Evolutionary conservation across 2,113 vertebrate genomes (phyloP).

Genomic region (Rafetus swinhoei): DNA sequence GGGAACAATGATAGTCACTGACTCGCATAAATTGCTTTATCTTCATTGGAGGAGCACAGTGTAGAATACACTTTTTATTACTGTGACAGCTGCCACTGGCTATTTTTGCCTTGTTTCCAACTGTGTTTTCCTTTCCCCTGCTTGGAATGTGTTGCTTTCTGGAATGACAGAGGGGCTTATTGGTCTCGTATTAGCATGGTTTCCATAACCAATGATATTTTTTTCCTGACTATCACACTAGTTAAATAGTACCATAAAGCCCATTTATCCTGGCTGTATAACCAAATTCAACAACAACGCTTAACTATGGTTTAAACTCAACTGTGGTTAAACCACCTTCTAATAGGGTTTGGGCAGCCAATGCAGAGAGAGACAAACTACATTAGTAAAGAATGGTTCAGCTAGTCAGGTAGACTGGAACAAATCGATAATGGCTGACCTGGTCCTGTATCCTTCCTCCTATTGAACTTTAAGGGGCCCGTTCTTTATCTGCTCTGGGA

Average conservation of each 20-base stretch:
- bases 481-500: not conserved
- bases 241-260: not conserved
- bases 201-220: not conserved
- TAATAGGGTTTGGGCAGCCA: not conserved
- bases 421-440: not conserved
- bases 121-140: not conserved
- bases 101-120: not conserved
- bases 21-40: not conserved
- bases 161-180: not conserved
- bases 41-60: not conserved
- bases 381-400: not conserved
- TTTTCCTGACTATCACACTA: not conserved
- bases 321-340: not conserved
- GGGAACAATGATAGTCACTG: not conserved
- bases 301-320: not conserved
- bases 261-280: not conserved
- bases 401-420: not conserved
- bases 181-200: not conserved
- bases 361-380: not conserved
- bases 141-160: not conserved
- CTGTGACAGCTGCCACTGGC: not conserved
- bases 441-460: not conserved
- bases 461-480: not conserved
- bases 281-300: not conserved
- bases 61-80: not conserved